phyloP scores from a whole-genome alignment of 2,113 vertebrate genomes.

The Ranitomeya imitator region DNA sequence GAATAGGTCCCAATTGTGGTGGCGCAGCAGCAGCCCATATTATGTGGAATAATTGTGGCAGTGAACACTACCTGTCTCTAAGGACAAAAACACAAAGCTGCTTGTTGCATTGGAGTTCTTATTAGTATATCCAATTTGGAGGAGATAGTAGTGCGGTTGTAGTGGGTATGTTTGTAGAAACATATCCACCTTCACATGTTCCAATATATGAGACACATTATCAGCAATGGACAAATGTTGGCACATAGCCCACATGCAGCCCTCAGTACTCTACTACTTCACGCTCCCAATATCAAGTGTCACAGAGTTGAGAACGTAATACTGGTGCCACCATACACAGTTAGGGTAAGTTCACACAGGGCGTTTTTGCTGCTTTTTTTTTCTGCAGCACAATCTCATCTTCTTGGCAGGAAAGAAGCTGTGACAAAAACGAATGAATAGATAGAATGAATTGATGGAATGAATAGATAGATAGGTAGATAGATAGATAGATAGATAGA shows the following conservation, averaged over 20 bases:
- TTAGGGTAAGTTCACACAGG: too few relatives aligned
- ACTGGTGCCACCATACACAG: too few relatives aligned
- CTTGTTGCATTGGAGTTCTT: neutral
- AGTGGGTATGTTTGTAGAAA: neutral
- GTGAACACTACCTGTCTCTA: neutral
- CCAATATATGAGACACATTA: neutral
- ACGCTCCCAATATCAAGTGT: neutral
- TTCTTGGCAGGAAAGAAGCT: too few relatives aligned
- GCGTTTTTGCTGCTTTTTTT: too few relatives aligned
- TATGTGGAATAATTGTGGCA: neutral
- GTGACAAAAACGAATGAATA: too few relatives aligned
- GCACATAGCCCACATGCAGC: neutral
- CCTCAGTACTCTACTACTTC: neutral
- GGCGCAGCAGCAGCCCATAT: neutral
- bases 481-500: too few relatives aligned
- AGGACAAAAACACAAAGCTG: neutral
- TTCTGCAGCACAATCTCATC: too few relatives aligned
- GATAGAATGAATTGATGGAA: too few relatives aligned
- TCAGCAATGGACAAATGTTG: neutral
- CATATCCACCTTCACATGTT: neutral
- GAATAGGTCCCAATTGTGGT: neutral
- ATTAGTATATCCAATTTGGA: neutral
- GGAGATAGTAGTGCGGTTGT: too few relatives aligned
- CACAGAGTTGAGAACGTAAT: too few relatives aligned
- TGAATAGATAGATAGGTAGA: too few relatives aligned